Evolutionary conservation across 2,888 invertebrate species (phyloP).

Genomic region (Acleris emargana): DNA sequence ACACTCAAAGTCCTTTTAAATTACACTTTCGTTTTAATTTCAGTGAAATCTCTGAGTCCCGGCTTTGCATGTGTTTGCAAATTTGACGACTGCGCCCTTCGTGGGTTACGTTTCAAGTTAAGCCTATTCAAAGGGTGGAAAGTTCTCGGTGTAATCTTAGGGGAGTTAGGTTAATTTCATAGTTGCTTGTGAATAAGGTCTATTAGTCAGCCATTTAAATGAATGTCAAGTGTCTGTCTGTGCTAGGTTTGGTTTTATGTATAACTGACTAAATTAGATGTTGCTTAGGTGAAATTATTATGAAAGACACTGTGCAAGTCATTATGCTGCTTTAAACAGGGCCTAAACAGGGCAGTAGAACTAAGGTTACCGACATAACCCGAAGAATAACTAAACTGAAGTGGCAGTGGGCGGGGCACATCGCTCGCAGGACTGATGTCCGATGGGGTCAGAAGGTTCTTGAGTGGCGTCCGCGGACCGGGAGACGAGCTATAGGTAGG

Average conservation of each 20-base stretch:
- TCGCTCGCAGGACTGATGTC: no score
- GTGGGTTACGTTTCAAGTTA: conserved; percentile 45
- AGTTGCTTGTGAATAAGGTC: conserved; percentile 42
- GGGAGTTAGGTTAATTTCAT: conserved; percentile 46
- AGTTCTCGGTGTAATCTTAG: conserved; percentile 51
- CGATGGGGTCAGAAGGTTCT: no score
- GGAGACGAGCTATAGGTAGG: no score
- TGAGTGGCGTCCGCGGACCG: no score
- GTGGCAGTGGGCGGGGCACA: no score
- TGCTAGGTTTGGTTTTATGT: conserved; percentile 2
- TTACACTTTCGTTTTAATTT: conserved; percentile 6
- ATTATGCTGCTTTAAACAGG: no score
- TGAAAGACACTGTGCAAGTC: no score
- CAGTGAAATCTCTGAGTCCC: neutral
- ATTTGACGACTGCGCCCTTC: conserved; percentile 18
- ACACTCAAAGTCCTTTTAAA: conserved; percentile 12
- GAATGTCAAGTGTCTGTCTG: neutral
- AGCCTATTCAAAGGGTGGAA: conserved; percentile 49
- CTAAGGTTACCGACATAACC: no score
- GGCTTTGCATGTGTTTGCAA: conserved; percentile 5
- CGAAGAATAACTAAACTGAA: no score
- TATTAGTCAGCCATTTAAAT: conserved; percentile 18
- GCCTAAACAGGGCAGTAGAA: no score
- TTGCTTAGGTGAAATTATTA: no score
- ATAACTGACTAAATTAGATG: no score